These are phyloP conservation scores for Odontophorus gujanensis DNA, from an alignment of 2,113 vertebrate genomes.

Conservation along the genomic window DNA sequence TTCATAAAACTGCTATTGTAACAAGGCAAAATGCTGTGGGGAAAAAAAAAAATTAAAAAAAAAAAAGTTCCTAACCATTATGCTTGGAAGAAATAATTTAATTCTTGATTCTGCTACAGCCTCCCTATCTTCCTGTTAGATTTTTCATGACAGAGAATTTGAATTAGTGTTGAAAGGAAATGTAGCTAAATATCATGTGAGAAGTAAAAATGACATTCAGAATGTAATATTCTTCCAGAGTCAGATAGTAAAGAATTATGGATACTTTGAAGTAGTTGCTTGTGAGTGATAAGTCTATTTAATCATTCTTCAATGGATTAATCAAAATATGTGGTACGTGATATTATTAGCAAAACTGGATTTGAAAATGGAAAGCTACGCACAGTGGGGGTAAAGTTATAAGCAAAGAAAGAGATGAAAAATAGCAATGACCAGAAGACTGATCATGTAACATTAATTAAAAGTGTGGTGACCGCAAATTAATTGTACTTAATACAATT, in stretches of 20 bases:
- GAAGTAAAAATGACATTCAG: background rate
- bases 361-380: slow-evolving; percentile 8
- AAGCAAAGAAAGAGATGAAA: background rate
- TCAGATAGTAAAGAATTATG: background rate
- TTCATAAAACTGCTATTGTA: background rate
- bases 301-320: background rate
- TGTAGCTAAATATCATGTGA: background rate
- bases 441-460: background rate
- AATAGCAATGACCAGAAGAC: background rate
- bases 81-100: background rate
- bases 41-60: background rate
- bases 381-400: background rate
- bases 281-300: slow-evolving; percentile 8
- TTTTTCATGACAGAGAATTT: background rate
- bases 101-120: background rate
- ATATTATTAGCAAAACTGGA: slow-evolving; percentile 2
- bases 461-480: background rate
- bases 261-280: background rate
- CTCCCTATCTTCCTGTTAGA: rapidly evolving
- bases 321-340: background rate
- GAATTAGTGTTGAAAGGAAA: background rate
- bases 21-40: background rate
- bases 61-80: background rate
- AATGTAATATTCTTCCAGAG: background rate
- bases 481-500: background rate